A percentile compares a stretch with the other conserved stretches of the same genome.
phyloP scores from a whole-genome alignment of 2,888 invertebrate species.

The Tineola bisselliella region DNA sequence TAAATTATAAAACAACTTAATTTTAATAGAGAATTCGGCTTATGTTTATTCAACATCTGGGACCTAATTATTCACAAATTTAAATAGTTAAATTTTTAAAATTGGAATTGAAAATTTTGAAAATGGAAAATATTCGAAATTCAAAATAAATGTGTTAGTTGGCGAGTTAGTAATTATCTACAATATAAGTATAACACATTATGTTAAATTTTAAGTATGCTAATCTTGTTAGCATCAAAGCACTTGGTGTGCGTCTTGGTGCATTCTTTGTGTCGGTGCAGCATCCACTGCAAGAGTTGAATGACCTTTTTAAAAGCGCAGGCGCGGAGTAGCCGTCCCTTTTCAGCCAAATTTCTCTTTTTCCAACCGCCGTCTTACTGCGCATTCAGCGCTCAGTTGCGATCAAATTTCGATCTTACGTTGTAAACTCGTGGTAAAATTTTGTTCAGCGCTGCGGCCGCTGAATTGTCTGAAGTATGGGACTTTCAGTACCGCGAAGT shows the following conservation, averaged over 20 bases:
- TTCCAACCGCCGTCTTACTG: slow-evolving; percentile 49
- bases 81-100: too few species aligned
- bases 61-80: too few species aligned
- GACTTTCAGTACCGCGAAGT: background rate
- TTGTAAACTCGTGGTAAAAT: slow-evolving; percentile 1
- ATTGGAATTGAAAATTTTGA: too few species aligned
- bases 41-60: too few species aligned
- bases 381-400: slow-evolving; percentile 47
- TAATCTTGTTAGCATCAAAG: background rate
- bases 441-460: background rate
- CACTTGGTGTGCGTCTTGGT: slow-evolving; percentile 3
- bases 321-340: slow-evolving; percentile 36
- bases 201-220: background rate
- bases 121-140: too few species aligned
- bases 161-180: too few species aligned
- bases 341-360: slow-evolving; percentile 34
- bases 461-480: background rate
- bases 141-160: too few species aligned
- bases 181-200: too few species aligned
- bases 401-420: slow-evolving; percentile 55
- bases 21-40: too few species aligned
- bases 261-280: slow-evolving; percentile 25
- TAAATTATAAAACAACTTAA: too few species aligned
- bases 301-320: slow-evolving; percentile 39
- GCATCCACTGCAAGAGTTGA: slow-evolving; percentile 51